These are phyloP conservation scores for Zaprionus vittiger DNA, from an alignment of 1,140 invertebrate genomes.

Conservation along the genomic window DNA sequence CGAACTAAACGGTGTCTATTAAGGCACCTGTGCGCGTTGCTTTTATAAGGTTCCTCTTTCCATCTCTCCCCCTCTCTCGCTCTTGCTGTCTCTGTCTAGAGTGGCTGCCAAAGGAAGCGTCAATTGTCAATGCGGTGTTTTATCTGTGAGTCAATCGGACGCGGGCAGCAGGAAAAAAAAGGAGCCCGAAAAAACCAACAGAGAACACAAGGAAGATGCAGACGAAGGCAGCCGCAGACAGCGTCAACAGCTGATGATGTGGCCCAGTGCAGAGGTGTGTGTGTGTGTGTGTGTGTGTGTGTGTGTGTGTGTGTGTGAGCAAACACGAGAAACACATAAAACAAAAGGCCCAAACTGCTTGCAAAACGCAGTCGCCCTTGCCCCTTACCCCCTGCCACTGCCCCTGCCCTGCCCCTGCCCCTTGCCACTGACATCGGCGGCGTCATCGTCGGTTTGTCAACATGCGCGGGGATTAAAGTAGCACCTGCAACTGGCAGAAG, in stretches of 20 bases:
- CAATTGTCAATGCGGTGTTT: constrained; percentile 49
- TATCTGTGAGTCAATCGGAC: constrained; percentile 45
- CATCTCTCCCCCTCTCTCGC: background rate
- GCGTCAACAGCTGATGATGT: constrained; percentile 37
- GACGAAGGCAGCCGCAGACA: constrained; percentile 19
- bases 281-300: constrained; percentile 13
- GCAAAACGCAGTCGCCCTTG: constrained; percentile 5
- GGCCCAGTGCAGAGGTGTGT: background rate
- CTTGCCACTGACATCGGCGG: background rate
- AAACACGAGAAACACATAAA: constrained; percentile 29
- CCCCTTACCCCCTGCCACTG: background rate
- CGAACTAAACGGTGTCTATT: constrained; percentile 35
- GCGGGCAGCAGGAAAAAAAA: background rate
- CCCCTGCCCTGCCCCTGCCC: background rate
- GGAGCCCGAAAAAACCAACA: background rate
- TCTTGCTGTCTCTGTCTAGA: background rate
- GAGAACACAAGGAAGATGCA: constrained; percentile 6
- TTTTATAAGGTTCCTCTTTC: background rate
- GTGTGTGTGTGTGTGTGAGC: constrained; percentile 31
- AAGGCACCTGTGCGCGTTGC: constrained; percentile 41
- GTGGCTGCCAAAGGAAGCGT: constrained; percentile 41
- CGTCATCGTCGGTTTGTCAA: constrained; percentile 55
- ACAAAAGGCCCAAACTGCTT: constrained; percentile 43
- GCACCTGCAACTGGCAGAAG: constrained; percentile 67
- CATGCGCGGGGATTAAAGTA: constrained; percentile 77